Base-by-base conservation (phyloP, 2,797 vertebrate genomes). In the Intellagama lesueurii region DNA sequence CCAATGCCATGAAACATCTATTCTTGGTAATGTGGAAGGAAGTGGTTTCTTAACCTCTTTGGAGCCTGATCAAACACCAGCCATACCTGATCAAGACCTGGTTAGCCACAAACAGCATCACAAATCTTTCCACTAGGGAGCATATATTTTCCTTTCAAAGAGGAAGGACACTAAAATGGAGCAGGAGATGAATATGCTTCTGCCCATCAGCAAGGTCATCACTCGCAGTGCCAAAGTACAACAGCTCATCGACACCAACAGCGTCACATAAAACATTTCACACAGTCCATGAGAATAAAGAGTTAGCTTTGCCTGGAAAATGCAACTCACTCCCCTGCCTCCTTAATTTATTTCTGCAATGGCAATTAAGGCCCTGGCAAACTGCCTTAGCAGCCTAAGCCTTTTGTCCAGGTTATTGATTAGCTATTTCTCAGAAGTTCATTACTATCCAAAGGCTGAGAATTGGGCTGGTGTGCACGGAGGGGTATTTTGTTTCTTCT, bases 341-440 rank as follows among this genome's bases (percentile, higher is more conserved):
- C 66, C 94, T 92, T 90, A 72, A 91, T 95, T 95, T 95, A 96
- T 95, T 96, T 96, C 96, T 94, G 94, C 96, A 92, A 91, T 93
- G 95, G 94, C 97, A 96, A 96, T 96, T 96, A 96, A 95, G 95
- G 94, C 87, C 91, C 95, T 91, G 89, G 94, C 88, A 91, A 96
- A 96, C 94, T 95, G 93, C 93, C 91, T 94, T 91, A 91, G 95
- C 95, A 92, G 94, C 95, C 92, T 40, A 86, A 92, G 92, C 91
- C 95, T 95, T 95, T 96, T 96, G 95, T 96, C 97, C 97, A 95
- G 94, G 96, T 93, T 96, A 97, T 97, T 94, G 96, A 97, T 97
- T 95, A 96, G 96, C 96, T 95, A 93, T 96, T 96, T 96, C 96
- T 97, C 96, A 94, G 95, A 96, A 97, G 96, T 96, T 96, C 96